Evolutionary conservation across 2,113 vertebrate species (phyloP), one percentile per base, ranked within the genome.

Genomic region (Mesoclemmys tuberculata): DNA sequence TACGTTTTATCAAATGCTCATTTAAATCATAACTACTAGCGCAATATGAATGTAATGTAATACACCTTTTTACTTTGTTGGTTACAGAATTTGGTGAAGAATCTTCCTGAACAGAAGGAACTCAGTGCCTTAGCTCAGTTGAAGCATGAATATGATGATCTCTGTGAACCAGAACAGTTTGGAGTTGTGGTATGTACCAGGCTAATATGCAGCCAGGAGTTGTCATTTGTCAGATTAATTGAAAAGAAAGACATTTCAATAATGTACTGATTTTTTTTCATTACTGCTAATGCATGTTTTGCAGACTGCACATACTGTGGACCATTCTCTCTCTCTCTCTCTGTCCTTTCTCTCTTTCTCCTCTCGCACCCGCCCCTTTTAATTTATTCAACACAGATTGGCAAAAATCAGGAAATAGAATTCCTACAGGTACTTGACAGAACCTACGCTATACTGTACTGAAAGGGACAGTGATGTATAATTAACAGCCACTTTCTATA

Each of bases 121-220:
- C 99, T 99, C 94, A 99, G 94, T 96, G 98, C 99, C 90, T 98
- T 99, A 95, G 99, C 99, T 1, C 98, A 99, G 97, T 98, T 99
- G 90, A 99, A 99, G 98, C 98, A 97, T 90, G 99, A 99, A 95
- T 99, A 99, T 84, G 98, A 99, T 18, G 99, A 99, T 95, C 99
- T 99, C 10, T 99, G 99, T 80, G 99, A 99, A 89, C 98, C 99
- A 2, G 99, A 99, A 94, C 99, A 99, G 49, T 99, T 99, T 98
- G 99, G 99, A 97, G 98, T 99, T 95, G 99, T 99, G 99, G 99
- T 99, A 98, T 93, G 99, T 99, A 98, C 55, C 91, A 84, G 13
- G 81, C 9, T 64, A 92, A 18, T 80, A 51, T 71, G 84, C 61
- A 81, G 4, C 74, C 64, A 41, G 81, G 5, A 78, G 29, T 38